phyloP scores from a whole-genome alignment of 2,113 vertebrate genomes.

The Neolamprologus cancellatus region DNA sequence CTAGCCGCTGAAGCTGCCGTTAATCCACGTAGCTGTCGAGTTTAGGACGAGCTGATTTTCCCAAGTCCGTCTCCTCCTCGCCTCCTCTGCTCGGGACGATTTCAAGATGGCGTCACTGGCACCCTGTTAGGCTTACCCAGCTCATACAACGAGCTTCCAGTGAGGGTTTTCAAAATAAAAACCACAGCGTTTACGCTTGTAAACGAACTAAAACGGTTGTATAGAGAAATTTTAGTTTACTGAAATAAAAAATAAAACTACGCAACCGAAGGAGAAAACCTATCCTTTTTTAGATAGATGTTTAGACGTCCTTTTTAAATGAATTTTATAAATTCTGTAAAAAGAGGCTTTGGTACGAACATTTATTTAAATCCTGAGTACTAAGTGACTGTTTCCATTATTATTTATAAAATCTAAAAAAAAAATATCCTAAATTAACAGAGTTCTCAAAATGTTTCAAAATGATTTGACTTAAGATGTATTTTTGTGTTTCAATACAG shows the following conservation, averaged over 20 bases:
- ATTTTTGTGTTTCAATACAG: neutral
- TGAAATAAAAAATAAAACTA: neutral
- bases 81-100: constrained; percentile 55
- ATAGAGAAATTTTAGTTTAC: neutral
- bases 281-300: neutral
- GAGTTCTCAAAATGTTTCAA: neutral
- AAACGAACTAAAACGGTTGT: neutral
- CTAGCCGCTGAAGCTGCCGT: neutral
- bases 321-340: neutral
- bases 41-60: constrained; percentile 39
- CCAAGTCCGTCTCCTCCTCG: constrained; percentile 48
- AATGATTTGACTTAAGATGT: neutral
- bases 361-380: neutral
- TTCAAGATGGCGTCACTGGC: constrained; percentile 83
- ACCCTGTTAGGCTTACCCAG: neutral
- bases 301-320: neutral
- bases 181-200: too few species aligned
- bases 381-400: neutral
- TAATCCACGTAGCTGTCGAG: constrained; percentile 24
- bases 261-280: neutral
- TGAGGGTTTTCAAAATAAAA: neutral
- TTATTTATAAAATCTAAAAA: neutral
- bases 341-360: neutral
- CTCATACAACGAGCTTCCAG: neutral
- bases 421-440: neutral